A percentile compares a stretch with the other conserved stretches of the same genome.
phyloP scores from a whole-genome alignment of 2,888 invertebrate genomes.

The Melanotus villosus region DNA sequence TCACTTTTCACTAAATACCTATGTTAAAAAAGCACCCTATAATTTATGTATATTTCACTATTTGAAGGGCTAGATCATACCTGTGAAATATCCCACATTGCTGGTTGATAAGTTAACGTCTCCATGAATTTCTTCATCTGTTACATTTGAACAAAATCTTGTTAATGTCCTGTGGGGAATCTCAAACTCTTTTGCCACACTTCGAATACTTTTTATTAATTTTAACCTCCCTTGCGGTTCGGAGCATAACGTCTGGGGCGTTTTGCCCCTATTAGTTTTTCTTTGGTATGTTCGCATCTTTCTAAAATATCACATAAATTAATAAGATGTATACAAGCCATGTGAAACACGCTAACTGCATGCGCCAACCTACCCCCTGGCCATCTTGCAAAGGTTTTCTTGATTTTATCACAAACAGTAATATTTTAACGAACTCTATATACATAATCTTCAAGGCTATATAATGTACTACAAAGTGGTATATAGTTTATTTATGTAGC shows the following conservation, averaged over 20 bases:
- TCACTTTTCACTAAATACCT: slow-evolving; percentile 39
- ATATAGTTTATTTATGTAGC: not conserved
- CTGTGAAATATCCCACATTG: slow-evolving; percentile 33
- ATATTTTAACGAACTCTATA: not conserved
- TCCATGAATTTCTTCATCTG: slow-evolving; percentile 8
- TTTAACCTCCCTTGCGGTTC: slow-evolving; percentile 29
- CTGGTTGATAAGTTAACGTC: not conserved
- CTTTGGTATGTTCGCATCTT: not conserved
- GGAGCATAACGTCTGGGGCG: slow-evolving; percentile 12
- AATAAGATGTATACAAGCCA: not conserved
- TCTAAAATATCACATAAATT: not conserved
- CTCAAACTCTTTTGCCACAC: slow-evolving; percentile 37
- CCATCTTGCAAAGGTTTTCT: not conserved
- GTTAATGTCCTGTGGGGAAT: slow-evolving; percentile 30
- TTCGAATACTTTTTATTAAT: slow-evolving; percentile 20
- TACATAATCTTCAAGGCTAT: not conserved
- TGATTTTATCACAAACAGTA: not conserved
- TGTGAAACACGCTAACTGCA: not conserved
- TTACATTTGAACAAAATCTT: slow-evolving; percentile 35
- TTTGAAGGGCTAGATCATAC: slow-evolving; percentile 20
- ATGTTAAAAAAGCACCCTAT: not conserved
- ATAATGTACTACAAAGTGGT: not conserved
- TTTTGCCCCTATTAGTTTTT: not conserved
- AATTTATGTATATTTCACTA: not conserved
- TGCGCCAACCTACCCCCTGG: not conserved